These are phyloP conservation scores for Pheosia tremula DNA, from an alignment of 2,888 invertebrate genomes.

Conservation along the genomic window DNA sequence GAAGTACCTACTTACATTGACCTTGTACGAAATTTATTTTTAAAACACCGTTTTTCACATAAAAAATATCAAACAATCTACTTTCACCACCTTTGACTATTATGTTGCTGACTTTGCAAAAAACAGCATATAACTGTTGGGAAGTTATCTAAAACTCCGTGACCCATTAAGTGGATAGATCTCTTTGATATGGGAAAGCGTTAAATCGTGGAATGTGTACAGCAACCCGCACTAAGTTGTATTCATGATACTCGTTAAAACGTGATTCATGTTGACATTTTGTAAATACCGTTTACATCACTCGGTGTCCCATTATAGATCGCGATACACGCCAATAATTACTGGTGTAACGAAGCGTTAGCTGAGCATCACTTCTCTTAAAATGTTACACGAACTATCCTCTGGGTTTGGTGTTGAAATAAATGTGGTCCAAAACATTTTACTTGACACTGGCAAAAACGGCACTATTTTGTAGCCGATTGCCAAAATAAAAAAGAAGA, in stretches of 20 bases:
- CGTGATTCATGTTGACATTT: constrained; percentile 37
- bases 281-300: constrained; percentile 34
- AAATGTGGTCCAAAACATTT: too few relatives aligned
- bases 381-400: background rate
- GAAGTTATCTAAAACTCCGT: constrained; percentile 5
- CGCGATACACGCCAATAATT: constrained; percentile 27
- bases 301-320: constrained; percentile 25
- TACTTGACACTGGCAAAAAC: too few relatives aligned
- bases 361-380: background rate
- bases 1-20: too few relatives aligned
- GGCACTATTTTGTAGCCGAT: too few relatives aligned
- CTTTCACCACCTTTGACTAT: too few relatives aligned
- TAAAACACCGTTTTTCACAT: too few relatives aligned
- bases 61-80: too few relatives aligned
- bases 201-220: constrained; percentile 13
- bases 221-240: constrained; percentile 23
- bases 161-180: constrained; percentile 1
- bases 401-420: background rate
- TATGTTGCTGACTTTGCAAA: background rate
- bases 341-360: constrained; percentile 3
- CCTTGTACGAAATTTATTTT: too few relatives aligned
- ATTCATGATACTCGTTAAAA: constrained; percentile 32
- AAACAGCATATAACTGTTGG: background rate
- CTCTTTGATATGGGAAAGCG: constrained; percentile 4
- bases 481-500: too few relatives aligned